Base-by-base conservation (phyloP, 2,113 vertebrate genomes). In the Hippocampus comes region DNA sequence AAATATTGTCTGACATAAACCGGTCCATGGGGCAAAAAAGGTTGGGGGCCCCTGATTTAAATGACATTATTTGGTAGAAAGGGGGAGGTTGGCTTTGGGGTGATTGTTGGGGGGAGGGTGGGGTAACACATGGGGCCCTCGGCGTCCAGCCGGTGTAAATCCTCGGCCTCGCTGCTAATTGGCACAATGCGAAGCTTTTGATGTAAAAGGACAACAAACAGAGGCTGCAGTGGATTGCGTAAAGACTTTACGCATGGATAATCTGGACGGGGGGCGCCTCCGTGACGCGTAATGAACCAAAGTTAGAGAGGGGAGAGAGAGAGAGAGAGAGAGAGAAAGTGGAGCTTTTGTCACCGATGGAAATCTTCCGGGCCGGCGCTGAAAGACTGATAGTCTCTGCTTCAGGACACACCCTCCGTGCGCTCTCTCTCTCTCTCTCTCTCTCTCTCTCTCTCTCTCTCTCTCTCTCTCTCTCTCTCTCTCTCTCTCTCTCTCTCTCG, bases 321-420 rank as follows among this genome's bases (percentile, higher is more conserved):
- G 61, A 17, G 43, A 53, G n/a, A 43, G 10, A 68, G 61, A 67
- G 61, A 49, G 59, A 38, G 55, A 67, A 43, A 14, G 38, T n/a
- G 73, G 74, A 53, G 34, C 57, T 27, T 63, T 46, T 66, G 73
- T 76, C 73, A 66, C 70, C 67, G n/a, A 77, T 82, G 63, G 83
- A 79, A 85, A 86, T 75, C 68, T 73, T 76, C 78, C 67, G 69
- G 77, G 81, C 76, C 67, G 49, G 75, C 75, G 78, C 75, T 77
- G 78, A 79, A 56, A 83, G 83, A 86, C 87, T 77, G 89, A 90
- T 86, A 86, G 87, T 84, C 90, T 84, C 85, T 86, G 84, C 83
- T 82, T 67, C 77, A 85, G 90, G 90, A 92, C 91, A 92, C 92
- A 90, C 90, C 91, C 92, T 91, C 88, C 71, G 17, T 42, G 30